These are phyloP conservation scores for Laupala kohalensis DNA, from an alignment of 1,140 invertebrate species.

Conservation along the genomic window DNA sequence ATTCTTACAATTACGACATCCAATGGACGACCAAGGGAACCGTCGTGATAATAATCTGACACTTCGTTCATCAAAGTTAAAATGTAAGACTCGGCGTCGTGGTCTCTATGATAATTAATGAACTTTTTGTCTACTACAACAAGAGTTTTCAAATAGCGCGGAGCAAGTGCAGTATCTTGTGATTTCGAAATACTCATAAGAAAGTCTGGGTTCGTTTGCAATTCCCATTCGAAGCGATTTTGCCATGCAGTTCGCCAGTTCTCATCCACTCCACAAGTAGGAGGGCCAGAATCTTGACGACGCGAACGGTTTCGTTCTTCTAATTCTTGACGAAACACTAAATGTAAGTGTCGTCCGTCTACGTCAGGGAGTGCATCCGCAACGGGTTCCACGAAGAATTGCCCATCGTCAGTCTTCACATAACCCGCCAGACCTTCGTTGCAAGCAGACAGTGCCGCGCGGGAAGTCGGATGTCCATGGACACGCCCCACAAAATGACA, in stretches of 20 bases:
- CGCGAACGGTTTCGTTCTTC: background rate
- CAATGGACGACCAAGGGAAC: slow-evolving; percentile 47
- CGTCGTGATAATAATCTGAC: slow-evolving; percentile 47
- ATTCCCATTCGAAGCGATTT: background rate
- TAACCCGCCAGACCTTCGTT: slow-evolving; percentile 39
- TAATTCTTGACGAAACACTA: slow-evolving; percentile 18
- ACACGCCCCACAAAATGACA: slow-evolving; percentile 43
- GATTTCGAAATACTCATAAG: background rate
- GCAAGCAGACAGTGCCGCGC: slow-evolving; percentile 43
- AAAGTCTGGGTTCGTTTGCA: background rate
- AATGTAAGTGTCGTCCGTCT: slow-evolving; percentile 34
- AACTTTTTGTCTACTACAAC: slow-evolving; percentile 53
- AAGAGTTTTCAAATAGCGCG: slow-evolving; percentile 35
- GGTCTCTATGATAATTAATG: slow-evolving; percentile 42
- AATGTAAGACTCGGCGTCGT: slow-evolving; percentile 49
- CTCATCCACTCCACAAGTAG: background rate
- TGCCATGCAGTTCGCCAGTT: background rate
- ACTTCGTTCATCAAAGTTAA: slow-evolving; percentile 58
- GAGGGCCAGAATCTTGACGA: no score
- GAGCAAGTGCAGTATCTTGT: background rate
- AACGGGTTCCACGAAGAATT: slow-evolving; percentile 36
- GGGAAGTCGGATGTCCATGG: slow-evolving; percentile 31
- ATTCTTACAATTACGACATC: slow-evolving; percentile 51
- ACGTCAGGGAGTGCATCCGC: slow-evolving; percentile 27
- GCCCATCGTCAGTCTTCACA: slow-evolving; percentile 28